These are phyloP conservation scores for Luehdorfia chinensis DNA, from an alignment of 1,140 invertebrate species.

Conservation along the genomic window DNA sequence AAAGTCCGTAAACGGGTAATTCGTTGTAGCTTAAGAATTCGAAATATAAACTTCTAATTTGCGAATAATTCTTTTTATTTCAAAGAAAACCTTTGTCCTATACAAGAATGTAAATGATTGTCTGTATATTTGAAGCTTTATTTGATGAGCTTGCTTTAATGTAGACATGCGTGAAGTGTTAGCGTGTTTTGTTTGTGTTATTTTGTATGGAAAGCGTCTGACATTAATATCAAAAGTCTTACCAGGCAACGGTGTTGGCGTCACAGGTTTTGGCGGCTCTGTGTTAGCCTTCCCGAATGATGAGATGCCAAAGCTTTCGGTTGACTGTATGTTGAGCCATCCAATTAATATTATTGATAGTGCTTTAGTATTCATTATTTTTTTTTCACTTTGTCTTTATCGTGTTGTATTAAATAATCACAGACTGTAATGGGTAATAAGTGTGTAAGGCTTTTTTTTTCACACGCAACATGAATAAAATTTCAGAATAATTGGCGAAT, in stretches of 20 bases:
- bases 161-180: conserved; percentile 15
- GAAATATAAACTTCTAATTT: too few species aligned
- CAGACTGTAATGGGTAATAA: neutral
- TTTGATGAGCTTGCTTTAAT: too few species aligned
- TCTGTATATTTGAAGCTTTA: too few species aligned
- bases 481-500: too few species aligned
- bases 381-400: neutral
- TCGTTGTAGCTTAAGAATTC: too few species aligned
- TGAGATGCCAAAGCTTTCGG: conserved; percentile 52
- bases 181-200: conserved; percentile 13
- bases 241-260: conserved; percentile 59
- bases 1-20: too few species aligned
- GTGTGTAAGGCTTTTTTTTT: neutral
- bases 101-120: too few species aligned
- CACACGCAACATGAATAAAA: too few species aligned
- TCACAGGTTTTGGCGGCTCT: conserved; percentile 51
- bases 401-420: neutral
- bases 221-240: conserved; percentile 35
- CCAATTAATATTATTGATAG: conserved; percentile 28
- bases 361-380: conserved; percentile 19
- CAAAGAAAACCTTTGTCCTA: too few species aligned
- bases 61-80: too few species aligned
- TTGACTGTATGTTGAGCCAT: conserved; percentile 32
- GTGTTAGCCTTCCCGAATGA: conserved; percentile 64
- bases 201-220: conserved; percentile 14